Evolutionary conservation across 2,888 invertebrate species (phyloP).

Genomic region (Drosophila conformis): DNA sequence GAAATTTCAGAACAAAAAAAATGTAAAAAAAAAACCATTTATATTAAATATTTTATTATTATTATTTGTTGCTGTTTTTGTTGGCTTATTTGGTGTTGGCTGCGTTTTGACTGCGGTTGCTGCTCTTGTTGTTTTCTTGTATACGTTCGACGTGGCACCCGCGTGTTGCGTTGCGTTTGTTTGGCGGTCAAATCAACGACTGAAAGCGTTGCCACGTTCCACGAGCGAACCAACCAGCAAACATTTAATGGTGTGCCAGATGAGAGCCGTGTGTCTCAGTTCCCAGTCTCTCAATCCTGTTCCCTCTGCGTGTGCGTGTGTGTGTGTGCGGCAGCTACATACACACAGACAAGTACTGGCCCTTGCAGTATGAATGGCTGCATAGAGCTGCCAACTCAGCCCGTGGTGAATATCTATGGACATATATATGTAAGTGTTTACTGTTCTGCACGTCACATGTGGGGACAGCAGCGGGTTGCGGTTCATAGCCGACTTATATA

Average conservation of each 20-base stretch:
- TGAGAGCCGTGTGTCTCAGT: constrained; percentile 36
- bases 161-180: constrained; percentile 78
- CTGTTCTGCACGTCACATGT: constrained; percentile 27
- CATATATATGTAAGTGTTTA: background rate
- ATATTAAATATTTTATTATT: constrained; percentile 36
- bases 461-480: constrained; percentile 40
- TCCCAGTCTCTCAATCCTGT: constrained; percentile 26
- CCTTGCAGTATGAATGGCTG: constrained; percentile 44
- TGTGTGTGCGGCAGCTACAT: constrained; percentile 9
- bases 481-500: constrained; percentile 69
- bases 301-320: constrained; percentile 3
- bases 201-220: constrained; percentile 73
- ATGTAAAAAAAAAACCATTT: constrained; percentile 30
- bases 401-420: constrained; percentile 37
- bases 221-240: constrained; percentile 40
- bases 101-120: constrained; percentile 36
- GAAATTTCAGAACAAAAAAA: constrained; percentile 25
- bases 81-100: constrained; percentile 30
- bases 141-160: constrained; percentile 55
- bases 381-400: constrained; percentile 43
- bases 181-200: constrained; percentile 83
- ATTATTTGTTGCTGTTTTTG: constrained; percentile 28
- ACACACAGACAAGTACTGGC: constrained; percentile 8
- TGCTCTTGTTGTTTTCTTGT: constrained; percentile 44
- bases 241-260: constrained; percentile 50